These are phyloP conservation scores for Tamandua tetradactyla DNA, from an alignment of 2,797 vertebrate genomes.

Conservation along the genomic window DNA sequence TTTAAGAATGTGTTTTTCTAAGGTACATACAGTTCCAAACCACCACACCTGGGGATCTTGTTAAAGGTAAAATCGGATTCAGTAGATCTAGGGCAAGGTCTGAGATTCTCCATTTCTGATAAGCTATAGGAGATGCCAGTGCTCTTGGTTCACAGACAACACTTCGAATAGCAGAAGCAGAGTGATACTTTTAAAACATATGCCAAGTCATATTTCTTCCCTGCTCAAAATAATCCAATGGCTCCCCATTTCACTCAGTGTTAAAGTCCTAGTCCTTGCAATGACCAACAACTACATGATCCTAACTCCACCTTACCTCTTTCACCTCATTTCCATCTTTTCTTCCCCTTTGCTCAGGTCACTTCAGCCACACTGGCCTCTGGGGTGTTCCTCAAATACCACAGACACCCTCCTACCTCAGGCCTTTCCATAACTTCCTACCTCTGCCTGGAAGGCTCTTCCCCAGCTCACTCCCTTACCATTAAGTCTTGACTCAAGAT, in stretches of 20 bases:
- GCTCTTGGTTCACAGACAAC: background rate
- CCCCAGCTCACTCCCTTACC: background rate
- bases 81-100: background rate
- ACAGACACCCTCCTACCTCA: background rate
- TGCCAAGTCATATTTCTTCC: slow-evolving; percentile 1
- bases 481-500: background rate
- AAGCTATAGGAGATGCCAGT: background rate
- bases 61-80: background rate
- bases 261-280: background rate
- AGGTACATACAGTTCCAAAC: no score
- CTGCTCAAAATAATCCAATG: background rate
- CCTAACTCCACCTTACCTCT: background rate
- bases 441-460: background rate
- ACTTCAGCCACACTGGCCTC: background rate
- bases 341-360: background rate
- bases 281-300: background rate
- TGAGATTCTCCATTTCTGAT: background rate
- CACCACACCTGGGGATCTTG: background rate
- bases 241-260: background rate
- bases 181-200: background rate
- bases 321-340: background rate
- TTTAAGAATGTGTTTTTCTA: no score
- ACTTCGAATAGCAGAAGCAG: background rate
- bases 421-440: background rate
- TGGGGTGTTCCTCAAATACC: background rate